These are phyloP conservation scores for Glaucopsyche alexis DNA, from an alignment of 2,888 invertebrate species.

Conservation along the genomic window DNA sequence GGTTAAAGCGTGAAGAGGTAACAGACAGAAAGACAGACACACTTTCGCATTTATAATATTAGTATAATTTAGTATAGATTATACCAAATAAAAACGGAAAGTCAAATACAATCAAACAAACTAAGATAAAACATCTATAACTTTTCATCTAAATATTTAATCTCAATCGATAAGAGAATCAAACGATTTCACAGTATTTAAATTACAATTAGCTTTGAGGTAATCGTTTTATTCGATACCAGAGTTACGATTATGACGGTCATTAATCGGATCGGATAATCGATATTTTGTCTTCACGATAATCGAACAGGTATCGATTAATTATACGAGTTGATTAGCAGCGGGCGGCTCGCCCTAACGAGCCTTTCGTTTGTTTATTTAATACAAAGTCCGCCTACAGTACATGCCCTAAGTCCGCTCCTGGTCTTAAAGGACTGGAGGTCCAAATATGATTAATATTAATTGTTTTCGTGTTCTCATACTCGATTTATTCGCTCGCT, in stretches of 20 bases:
- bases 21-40: too few relatives aligned
- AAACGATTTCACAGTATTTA: slow-evolving; percentile 27
- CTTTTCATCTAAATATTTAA: slow-evolving; percentile 2
- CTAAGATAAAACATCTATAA: not conserved
- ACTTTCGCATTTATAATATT: too few relatives aligned
- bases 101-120: not conserved
- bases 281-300: slow-evolving; percentile 50
- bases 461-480: slow-evolving; percentile 18
- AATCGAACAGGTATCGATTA: slow-evolving; percentile 53
- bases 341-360: slow-evolving; percentile 62
- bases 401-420: slow-evolving; percentile 50
- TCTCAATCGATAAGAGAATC: slow-evolving; percentile 22
- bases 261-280: slow-evolving; percentile 48
- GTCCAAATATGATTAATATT: slow-evolving; percentile 29
- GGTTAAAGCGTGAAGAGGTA: too few relatives aligned
- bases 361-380: slow-evolving; percentile 71
- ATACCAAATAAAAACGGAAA: too few relatives aligned
- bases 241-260: slow-evolving; percentile 40
- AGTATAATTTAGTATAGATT: too few relatives aligned
- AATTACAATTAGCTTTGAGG: slow-evolving; percentile 27
- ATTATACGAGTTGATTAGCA: slow-evolving; percentile 68
- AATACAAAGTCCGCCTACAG: slow-evolving; percentile 54
- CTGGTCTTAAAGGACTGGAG: slow-evolving; percentile 36
- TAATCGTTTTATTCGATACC: slow-evolving; percentile 34
- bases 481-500: slow-evolving; percentile 10